Base-by-base conservation (phyloP, 2,113 vertebrate genomes). In the Neofelis nebulosa region DNA sequence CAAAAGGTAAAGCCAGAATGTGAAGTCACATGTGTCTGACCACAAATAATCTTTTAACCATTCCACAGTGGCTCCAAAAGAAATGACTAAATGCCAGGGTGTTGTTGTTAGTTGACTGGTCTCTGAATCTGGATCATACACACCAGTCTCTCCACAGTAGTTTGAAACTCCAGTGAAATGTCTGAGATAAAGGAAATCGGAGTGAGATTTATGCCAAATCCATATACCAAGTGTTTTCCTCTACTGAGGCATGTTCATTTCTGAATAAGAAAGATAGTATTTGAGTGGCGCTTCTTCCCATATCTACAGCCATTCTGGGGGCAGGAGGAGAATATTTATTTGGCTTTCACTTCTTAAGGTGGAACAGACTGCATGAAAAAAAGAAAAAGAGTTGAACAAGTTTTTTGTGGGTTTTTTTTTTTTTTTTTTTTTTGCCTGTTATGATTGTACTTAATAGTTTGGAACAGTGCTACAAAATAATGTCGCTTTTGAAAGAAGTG, bases 401-500 rank as follows among this genome's bases (percentile, higher is more conserved):
- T 94, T 94, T 85, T n/a, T 23, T n/a, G 41, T 74, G 23, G 0
- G 1, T 1, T 19, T 83, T 16, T 87, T n/a, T 48, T 79, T 71
- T 36, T 68, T 66, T 92, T 45, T 69, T 68, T 91, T 76, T 65
- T 82, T 29, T 23, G 2, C 31, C 19, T 89, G n/a, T 86, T 96
- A 95, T 94, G 91, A 98, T 96, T 94, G 73, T 94, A 92, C 69
- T 97, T 97, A 97, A 97, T 98, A 96, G 91, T 94, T 94, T 91
- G 92, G 82, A 94, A 97, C 93, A 96, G 38, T 97, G 81, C 97
- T 96, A 83, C 92, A 96, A 96, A 97, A 97, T 98, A 96, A 97
- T 83, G 79, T 95, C 82, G 63, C 88, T 94, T 89, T 97, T 97
- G 94, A 97, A 96, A 97, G 96, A 97, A 97, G 97, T 84, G 93